These are phyloP conservation scores for Perognathus longimembris DNA, from an alignment of 2,113 vertebrate genomes.

Conservation along the genomic window DNA sequence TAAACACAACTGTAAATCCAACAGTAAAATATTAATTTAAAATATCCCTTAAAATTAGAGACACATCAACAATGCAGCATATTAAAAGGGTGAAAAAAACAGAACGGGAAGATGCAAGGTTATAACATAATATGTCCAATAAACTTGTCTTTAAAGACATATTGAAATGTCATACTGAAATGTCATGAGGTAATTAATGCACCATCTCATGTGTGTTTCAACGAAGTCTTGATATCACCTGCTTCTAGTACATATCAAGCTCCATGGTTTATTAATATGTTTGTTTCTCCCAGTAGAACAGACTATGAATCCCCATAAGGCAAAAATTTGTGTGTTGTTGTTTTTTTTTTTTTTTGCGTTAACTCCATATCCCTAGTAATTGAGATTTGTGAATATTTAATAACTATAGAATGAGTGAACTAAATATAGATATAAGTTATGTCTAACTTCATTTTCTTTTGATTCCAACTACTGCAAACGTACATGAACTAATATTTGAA, in stretches of 20 bases:
- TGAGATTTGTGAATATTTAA: conserved; percentile 24
- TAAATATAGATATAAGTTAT: background rate
- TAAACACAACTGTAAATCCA: conserved; percentile 4
- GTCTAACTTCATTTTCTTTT: background rate
- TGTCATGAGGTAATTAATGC: background rate
- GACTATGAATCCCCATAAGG: background rate
- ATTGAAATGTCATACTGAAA: background rate
- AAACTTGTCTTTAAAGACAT: background rate
- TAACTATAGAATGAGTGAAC: background rate
- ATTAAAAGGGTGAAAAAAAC: background rate
- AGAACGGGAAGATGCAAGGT: conserved; percentile 40
- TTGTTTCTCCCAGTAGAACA: background rate
- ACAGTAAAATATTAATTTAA: conserved; percentile 12
- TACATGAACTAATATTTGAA: conserved; percentile 63
- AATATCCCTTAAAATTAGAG: conserved; percentile 6
- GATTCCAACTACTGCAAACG: background rate
- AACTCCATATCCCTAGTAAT: background rate
- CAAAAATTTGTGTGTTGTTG: background rate
- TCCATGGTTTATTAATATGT: background rate
- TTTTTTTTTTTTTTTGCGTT: background rate
- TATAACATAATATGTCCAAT: background rate
- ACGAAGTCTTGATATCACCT: background rate
- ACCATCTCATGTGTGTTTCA: background rate
- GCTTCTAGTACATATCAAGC: background rate
- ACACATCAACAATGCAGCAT: background rate